These are phyloP conservation scores for Palythoa heliodiscus DNA, from an alignment of 92 coral and sea anemone genomes.

Conservation along the genomic window DNA sequence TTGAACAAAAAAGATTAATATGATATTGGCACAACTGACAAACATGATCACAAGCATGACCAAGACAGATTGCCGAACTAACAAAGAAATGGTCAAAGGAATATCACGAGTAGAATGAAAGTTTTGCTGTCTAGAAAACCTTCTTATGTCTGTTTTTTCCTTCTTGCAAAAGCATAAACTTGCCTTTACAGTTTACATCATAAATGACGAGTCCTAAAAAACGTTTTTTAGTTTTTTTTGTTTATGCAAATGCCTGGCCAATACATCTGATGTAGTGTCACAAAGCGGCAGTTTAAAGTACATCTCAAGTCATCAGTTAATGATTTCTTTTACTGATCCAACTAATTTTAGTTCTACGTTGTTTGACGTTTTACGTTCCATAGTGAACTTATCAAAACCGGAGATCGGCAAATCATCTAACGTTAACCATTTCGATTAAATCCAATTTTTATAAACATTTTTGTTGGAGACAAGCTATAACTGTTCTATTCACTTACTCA, in stretches of 20 bases:
- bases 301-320: slow-evolving; percentile 4
- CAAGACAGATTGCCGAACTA: too few relatives aligned
- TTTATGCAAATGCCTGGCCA: too few relatives aligned
- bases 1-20: too few relatives aligned
- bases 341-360: not conserved
- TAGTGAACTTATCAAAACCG: not conserved
- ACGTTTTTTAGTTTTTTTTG: too few relatives aligned
- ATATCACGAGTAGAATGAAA: not conserved
- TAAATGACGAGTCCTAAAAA: too few relatives aligned
- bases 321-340: slow-evolving; percentile 16
- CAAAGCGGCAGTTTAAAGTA: not conserved
- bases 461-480: not conserved
- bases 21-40: too few relatives aligned
- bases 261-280: not conserved
- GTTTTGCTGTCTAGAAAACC: not conserved
- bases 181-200: too few relatives aligned
- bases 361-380: not conserved
- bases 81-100: too few relatives aligned
- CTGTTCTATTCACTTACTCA: too few relatives aligned
- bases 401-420: not conserved
- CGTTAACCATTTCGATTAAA: not conserved
- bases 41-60: too few relatives aligned
- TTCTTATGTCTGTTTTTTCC: too few relatives aligned
- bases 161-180: too few relatives aligned
- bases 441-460: not conserved